Base-by-base conservation (phyloP, 35 echinoderm and acorn worm species). In the Eucidaris tribuloides region DNA sequence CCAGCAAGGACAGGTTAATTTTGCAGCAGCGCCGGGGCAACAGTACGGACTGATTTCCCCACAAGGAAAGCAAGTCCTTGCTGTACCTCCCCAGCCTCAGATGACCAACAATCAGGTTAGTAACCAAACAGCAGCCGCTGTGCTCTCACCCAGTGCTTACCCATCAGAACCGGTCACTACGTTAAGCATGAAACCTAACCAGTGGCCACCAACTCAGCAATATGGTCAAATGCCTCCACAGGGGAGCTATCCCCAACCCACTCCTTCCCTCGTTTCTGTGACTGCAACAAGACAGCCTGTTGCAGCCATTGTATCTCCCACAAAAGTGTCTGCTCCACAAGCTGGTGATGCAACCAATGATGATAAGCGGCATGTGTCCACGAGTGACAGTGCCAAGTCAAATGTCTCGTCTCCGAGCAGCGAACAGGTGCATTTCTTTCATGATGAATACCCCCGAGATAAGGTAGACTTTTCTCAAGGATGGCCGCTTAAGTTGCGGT, bases 401-500 rank as follows among this genome's bases (percentile, higher is more conserved):
- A 68, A 28, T 46, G 45, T 50, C 34, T 72, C 35, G 40, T 56
- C 30, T 7, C 79, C 35, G 56, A 29, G 18, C 19, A 55, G 17
- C 3, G 68, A 58, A 38, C 39, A 46, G 42, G 38, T 46, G 35
- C 35, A 46, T 32, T 59, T 35, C 2, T 99, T 87, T 84, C 49
- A 86, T 18, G 85, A 90, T 83, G 87, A 93, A 58, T 99, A 90
- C 55, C 91, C 96, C 31, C 44, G 82, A 79, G 61, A 66, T 7
- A 7, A 64, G 2, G 41, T 46, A 31, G 84, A 99, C 57, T 87
- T 84, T 5, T 65, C 56, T 23, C 37, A 83, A 58, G 96, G 96
- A 61, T 99, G 96, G 96, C 27, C 86, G 33, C 84, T 99, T 1
- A 87, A 90, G 91, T 59, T 99, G 42, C 46, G 96, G 20, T 85